Conservation (phyloP, 2,113 vertebrate genomes). For the Noturus placidus region DNA sequence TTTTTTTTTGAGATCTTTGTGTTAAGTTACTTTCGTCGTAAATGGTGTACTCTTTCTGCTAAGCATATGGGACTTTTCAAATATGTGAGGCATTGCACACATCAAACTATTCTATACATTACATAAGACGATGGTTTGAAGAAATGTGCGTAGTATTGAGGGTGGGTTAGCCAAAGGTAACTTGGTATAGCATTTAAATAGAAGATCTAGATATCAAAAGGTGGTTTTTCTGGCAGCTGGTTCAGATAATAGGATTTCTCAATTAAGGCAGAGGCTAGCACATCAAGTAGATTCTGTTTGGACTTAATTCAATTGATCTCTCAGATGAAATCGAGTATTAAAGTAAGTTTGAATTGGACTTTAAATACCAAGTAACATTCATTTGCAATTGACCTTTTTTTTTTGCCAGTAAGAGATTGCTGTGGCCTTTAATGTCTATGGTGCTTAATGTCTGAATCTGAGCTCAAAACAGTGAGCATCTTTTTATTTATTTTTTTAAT, state of each 20-base stretch:
- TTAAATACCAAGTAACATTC: slow-evolving; percentile 13
- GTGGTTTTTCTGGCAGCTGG: slow-evolving; percentile 58
- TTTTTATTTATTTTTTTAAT: background rate
- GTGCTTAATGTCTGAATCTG: background rate
- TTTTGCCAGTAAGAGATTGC: background rate
- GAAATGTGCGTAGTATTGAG: background rate
- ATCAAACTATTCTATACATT: background rate
- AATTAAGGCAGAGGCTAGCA: slow-evolving; percentile 55
- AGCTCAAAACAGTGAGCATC: background rate
- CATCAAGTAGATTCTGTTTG: slow-evolving; percentile 47
- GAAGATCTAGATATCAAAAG: slow-evolving; percentile 52
- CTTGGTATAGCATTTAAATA: background rate
- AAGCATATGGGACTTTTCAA: background rate
- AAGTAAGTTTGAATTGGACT: slow-evolving; percentile 17
- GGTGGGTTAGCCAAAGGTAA: background rate
- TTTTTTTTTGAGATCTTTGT: background rate
- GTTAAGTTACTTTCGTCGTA: background rate
- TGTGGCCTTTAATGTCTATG: background rate
- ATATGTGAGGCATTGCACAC: background rate
- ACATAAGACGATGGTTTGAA: background rate
- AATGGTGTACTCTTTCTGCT: background rate
- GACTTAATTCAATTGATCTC: too few relatives aligned
- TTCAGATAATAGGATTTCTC: slow-evolving; percentile 58
- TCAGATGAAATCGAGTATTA: too few relatives aligned
- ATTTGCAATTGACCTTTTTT: slow-evolving; percentile 16